Evolutionary conservation across 1,140 invertebrate genomes (phyloP).

Genomic region (Goniozus legneri): DNA sequence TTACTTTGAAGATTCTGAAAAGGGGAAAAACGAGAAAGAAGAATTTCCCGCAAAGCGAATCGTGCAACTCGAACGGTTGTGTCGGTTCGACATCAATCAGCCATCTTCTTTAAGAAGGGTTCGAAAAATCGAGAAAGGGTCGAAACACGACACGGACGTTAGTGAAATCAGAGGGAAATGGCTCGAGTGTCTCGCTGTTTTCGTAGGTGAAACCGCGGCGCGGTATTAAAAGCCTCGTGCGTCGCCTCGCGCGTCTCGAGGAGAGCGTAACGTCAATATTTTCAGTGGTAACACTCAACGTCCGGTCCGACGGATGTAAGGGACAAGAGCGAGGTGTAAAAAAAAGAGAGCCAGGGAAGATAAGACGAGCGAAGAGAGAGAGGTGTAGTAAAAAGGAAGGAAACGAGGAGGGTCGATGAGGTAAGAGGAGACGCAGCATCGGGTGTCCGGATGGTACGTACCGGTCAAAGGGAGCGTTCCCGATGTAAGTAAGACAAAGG

Average conservation of each 20-base stretch:
- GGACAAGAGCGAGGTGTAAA: not conserved
- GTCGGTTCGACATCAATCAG: no score
- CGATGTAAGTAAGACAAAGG: no score
- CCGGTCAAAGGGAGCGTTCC: no score
- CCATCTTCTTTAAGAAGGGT: not conserved
- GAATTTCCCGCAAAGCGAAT: no score
- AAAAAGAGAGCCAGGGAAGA: conserved; percentile 7
- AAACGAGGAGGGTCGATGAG: conserved; percentile 13
- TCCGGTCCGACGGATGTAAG: conserved; percentile 13
- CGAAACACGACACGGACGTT: not conserved
- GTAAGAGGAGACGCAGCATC: not conserved
- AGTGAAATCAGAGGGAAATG: not conserved
- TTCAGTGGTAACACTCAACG: conserved; percentile 25
- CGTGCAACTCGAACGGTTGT: no score
- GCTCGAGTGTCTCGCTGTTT: not conserved
- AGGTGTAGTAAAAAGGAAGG: conserved; percentile 1
- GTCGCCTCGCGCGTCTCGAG: not conserved
- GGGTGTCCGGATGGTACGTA: not conserved
- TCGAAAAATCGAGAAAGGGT: not conserved
- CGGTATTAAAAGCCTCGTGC: not conserved
- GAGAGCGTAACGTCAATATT: conserved; percentile 18
- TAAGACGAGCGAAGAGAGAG: not conserved
- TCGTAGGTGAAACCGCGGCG: not conserved
- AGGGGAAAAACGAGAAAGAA: no score
- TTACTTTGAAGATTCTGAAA: no score